Evolutionary conservation across 2,888 invertebrate species (phyloP).

Genomic region (Oscheius onirici): DNA sequence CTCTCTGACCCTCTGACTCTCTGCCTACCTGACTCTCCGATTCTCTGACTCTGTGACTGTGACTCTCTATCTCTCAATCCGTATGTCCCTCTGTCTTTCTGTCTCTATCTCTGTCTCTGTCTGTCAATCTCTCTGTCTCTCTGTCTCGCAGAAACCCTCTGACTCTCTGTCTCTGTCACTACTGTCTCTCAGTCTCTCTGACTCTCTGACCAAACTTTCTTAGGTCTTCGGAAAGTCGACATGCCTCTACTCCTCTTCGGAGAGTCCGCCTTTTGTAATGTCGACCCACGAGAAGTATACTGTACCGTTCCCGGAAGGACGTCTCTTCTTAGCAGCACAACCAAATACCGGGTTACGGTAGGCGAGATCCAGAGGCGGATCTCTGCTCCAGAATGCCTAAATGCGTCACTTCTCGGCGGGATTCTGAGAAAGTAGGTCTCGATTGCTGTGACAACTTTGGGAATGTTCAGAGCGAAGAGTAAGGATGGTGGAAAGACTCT

Average conservation of each 20-base stretch:
- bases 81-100: too few relatives aligned
- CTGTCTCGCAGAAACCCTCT: too few relatives aligned
- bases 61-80: too few relatives aligned
- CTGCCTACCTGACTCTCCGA: too few relatives aligned
- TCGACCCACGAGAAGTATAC: constrained; percentile 78
- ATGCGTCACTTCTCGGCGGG: constrained; percentile 95
- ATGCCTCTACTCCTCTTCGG: constrained; percentile 29
- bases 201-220: background rate
- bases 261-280: constrained; percentile 25
- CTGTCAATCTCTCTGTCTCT: too few relatives aligned
- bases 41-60: background rate
- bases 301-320: constrained; percentile 96
- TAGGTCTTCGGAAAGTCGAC: constrained; percentile 26
- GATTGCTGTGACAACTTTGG: background rate
- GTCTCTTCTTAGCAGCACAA: constrained; percentile 94
- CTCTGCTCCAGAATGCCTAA: constrained; percentile 97
- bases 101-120: too few relatives aligned
- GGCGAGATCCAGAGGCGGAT: constrained; percentile 91
- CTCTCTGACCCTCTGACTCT: too few relatives aligned
- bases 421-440: constrained; percentile 84
- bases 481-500: constrained; percentile 97
- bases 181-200: too few relatives aligned
- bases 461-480: constrained; percentile 86
- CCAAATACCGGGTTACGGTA: constrained; percentile 99
- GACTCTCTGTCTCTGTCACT: too few relatives aligned